Percentiles rank a stretch among this genome's conserved stretches.
phyloP scores from a whole-genome alignment of 2,113 vertebrate species.

The Microtus pennsylvanicus region DNA sequence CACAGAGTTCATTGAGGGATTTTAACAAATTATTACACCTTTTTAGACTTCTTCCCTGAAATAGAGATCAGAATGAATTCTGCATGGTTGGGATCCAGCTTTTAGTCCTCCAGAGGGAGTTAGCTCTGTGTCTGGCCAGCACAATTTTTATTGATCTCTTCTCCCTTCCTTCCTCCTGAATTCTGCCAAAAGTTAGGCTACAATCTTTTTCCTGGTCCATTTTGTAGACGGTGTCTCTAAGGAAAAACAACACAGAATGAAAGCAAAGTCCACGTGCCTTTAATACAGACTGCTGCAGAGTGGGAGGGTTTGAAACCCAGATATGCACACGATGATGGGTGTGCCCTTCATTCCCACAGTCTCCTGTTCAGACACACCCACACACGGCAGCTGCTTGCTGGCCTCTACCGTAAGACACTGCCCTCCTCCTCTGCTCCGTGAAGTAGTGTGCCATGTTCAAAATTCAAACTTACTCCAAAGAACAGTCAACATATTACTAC shows the following conservation, averaged over 20 bases:
- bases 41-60: neutral
- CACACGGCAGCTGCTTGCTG: neutral
- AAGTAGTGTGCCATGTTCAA: neutral
- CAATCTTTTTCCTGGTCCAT: conserved; percentile 4
- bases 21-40: neutral
- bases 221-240: neutral
- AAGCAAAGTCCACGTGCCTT: neutral
- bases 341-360: neutral
- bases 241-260: neutral
- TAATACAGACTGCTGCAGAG: neutral
- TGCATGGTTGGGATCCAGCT: neutral
- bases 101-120: conserved; percentile 10
- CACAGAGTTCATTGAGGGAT: neutral
- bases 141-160: neutral
- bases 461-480: neutral
- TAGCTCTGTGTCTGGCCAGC: neutral
- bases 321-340: neutral
- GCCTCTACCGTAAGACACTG: neutral
- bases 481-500: neutral
- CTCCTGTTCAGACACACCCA: neutral
- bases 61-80: neutral
- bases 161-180: neutral
- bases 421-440: neutral
- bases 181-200: neutral
- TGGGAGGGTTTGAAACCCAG: neutral